Base-by-base conservation (phyloP, 2,797 vertebrate genomes). In the Acropternis orthonyx region DNA sequence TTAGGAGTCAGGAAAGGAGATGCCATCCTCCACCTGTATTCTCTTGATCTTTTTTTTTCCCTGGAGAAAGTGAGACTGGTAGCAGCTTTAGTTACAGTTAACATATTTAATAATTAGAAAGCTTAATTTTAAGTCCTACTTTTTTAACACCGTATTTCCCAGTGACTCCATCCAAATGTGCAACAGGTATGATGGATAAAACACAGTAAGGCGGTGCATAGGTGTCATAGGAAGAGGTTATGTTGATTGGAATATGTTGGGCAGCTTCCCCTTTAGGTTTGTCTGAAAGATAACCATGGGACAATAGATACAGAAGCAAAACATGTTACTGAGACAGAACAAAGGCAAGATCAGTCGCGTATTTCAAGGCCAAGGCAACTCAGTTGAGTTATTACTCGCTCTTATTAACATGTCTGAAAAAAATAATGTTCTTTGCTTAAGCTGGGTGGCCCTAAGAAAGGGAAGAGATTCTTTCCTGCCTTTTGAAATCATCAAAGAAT, bases 401-500 rank as follows among this genome's bases (percentile, higher is more conserved):
- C 51, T 94, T 94, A 92, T 94, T 97, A 98, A 92, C 88, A 91
- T 82, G 86, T 71, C 85, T 69, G 84, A 76, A 81, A 95, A 95
- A 95, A 86, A 55, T 89, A 83, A 75, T 61, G 73, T 82, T 85
- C 75, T 93, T 84, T 80, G 22, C 75, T 93, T 92, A 30, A 65
- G 36, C 76, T 93, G 93, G 73, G 86, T 96, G 96, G 85, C 92
- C 94, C 93, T 96, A 51, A 3, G 85, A 95, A 89, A 72, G 65
- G 81, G 93, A 91, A 95, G 94, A 95, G 81, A 96, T 97, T 96
- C 89, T 97, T 97, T 97, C 90, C 87, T 74, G 54, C 36, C 94
- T 89, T 97, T 97, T 95, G 87, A 97, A 97, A 91, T 93, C 93
- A 92, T 95, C 92, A 96, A 95, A 97, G 94, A 95, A 84, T 85